Evolutionary conservation across 2,888 invertebrate genomes (phyloP), one percentile per base, ranked within the genome.

Genomic region (Prenolepis imparis): DNA sequence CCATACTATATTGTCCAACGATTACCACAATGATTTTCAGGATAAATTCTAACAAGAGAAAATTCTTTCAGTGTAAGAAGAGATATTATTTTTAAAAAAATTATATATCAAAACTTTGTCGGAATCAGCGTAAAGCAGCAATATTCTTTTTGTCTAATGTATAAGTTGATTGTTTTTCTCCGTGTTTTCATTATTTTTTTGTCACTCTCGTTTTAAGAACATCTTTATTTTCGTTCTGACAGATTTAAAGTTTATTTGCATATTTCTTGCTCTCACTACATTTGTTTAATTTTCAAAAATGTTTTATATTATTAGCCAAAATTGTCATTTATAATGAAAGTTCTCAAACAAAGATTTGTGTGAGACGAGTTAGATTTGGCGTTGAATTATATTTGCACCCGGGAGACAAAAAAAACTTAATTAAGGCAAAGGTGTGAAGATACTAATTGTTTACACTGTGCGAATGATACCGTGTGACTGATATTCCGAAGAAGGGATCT

Each of bases 351-450:
- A 74, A 3, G 5, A 61, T 74, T 61, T 61, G 63, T 41, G 12
- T 28, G 5, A 9, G 21, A 21, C 48, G 9, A 5, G 15, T 32
- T 15, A 57, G 3, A 32, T 63, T 44, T 32, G 41, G n/a, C 44
- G 11, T 63, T n/a, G 5, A n/a, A 74, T n/a, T n/a, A n/a, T n/a
- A n/a, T 61, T 74, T 61, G 15, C 61, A 41, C 0, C n/a, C 15
- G 39, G 5, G n/a, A 74, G n/a, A 63, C 61, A 44, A 74, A 61
- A 61, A 73, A 61, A 61, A 32, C n/a, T 63, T 32, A 74, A 74
- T 63, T 74, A 61, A 61, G 18, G n/a, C 59, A 24, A 59, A 57
- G 18, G 8, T 39, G 39, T 24, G 39, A 41, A n/a, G 39, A 11
- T 55, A 36, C 8, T 55, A 59, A 73, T 73, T 59, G 57, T 73